Evolutionary conservation across 2,888 invertebrate genomes (phyloP), one percentile per base, ranked within the genome.

Genomic region (Nomada flava): DNA sequence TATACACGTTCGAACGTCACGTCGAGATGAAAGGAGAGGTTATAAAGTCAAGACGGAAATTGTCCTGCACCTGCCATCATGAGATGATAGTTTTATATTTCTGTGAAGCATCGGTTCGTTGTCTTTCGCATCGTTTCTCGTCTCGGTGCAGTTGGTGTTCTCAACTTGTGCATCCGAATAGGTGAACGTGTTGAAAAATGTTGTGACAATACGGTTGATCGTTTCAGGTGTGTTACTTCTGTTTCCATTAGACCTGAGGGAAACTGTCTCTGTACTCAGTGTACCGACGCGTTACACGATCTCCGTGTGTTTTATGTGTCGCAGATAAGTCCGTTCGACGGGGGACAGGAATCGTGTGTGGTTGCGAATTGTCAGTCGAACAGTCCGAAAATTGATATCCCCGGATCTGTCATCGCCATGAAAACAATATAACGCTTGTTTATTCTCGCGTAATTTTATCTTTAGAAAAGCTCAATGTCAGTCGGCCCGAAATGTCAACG

Each of bases 21-120:
- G 64, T 52, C 23, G 36, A 63, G 44, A 75, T 53, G 77, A 69
- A 68, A 69, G 29, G 79, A 84, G 82, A 87, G 89, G 84, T 80
- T 82, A 86, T 83, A 84, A 83, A 75, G 77, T 79, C 69, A 85
- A 77, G 83, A 76, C 76, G 78, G 82, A 73, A 80, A 82, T 72
- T 69, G 63, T 69, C 62, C 85, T 82, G 86, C 85, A 88, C 82
- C 85, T 86, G 86, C 82, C 86, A 82, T 79, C 69, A 67, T 69
- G 64, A 76, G 78, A 75, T 29, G 76, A 71, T 79, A 53, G 68
- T 75, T 74, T 75, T 75, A 23, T 63, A 71, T 82, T 57, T 78
- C 73, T 70, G 57, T 9, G 68, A 26, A 52, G 53, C 64, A 72
- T 59, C 68, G 69, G 15, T 50, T 59, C 44, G 63, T 57, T 53